phyloP scores from a whole-genome alignment of 2,888 invertebrate genomes.

The Synergus gifuensis region DNA sequence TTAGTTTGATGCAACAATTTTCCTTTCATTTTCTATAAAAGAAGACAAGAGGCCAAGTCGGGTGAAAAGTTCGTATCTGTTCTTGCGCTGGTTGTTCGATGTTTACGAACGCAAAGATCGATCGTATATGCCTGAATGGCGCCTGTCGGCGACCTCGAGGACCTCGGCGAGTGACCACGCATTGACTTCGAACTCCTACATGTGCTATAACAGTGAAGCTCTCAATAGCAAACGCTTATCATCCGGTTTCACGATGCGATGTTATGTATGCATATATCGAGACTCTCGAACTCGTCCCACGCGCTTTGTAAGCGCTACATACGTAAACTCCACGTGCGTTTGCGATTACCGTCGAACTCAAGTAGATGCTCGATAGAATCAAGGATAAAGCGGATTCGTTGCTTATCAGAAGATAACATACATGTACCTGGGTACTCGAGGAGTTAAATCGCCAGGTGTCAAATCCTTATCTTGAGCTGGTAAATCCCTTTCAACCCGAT shows the following conservation, averaged over 20 bases:
- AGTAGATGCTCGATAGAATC: slow-evolving; percentile 24
- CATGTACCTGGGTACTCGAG: neutral
- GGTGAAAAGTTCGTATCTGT: slow-evolving; percentile 27
- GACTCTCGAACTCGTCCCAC: slow-evolving; percentile 18
- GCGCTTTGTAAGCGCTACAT: slow-evolving; percentile 3
- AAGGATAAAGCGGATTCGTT: neutral
- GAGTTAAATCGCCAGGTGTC: slow-evolving; percentile 14
- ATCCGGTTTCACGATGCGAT: slow-evolving; percentile 18
- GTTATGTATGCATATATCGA: slow-evolving; percentile 11
- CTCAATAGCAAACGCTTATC: slow-evolving; percentile 31
- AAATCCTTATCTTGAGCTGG: neutral
- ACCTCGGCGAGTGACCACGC: slow-evolving; percentile 53
- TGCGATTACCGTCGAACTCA: slow-evolving; percentile 28
- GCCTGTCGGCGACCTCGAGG: slow-evolving; percentile 66
- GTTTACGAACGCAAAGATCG: slow-evolving; percentile 58
- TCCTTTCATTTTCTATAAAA: slow-evolving; percentile 16
- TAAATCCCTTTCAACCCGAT: neutral
- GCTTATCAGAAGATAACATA: slow-evolving; percentile 26
- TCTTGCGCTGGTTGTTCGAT: slow-evolving; percentile 42
- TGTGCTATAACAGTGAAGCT: slow-evolving; percentile 12
- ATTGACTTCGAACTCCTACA: slow-evolving; percentile 45
- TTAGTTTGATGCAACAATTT: neutral
- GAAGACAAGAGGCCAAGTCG: neutral
- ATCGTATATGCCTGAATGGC: slow-evolving; percentile 61
- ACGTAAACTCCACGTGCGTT: slow-evolving; percentile 28